These are phyloP conservation scores for Ciona savignyi DNA, from an alignment of 23 tunicate species.

Conservation along the genomic window DNA sequence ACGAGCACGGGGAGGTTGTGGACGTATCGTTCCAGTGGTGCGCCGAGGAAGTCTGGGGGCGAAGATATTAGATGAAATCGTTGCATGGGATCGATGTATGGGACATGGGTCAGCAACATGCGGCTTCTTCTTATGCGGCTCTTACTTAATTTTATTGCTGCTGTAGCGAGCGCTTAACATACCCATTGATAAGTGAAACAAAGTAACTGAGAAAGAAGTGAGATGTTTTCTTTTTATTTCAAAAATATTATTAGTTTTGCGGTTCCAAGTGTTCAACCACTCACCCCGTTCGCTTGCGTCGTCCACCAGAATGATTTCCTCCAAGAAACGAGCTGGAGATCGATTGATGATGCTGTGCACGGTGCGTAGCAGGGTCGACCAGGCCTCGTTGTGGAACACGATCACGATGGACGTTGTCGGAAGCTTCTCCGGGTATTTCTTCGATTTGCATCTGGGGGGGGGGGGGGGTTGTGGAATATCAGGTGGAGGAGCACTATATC, in stretches of 20 bases:
- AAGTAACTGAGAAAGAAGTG: no score
- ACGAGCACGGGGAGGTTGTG: slow-evolving; percentile 51
- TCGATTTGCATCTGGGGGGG: slow-evolving; percentile 43
- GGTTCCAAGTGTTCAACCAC: no score
- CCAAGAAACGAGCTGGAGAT: slow-evolving; percentile 67
- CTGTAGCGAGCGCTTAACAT: no score
- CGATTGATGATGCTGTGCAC: slow-evolving; percentile 90
- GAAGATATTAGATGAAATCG: not conserved
- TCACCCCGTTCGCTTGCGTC: slow-evolving; percentile 83
- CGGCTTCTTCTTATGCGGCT: no score
- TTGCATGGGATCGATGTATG: not conserved
- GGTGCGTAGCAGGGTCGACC: slow-evolving; percentile 83
- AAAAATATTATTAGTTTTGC: no score
- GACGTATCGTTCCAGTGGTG: slow-evolving; percentile 54
- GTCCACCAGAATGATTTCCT: slow-evolving; percentile 85
- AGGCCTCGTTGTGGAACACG: slow-evolving; percentile 73
- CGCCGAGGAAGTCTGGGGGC: slow-evolving; percentile 72
- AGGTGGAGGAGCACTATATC: no score
- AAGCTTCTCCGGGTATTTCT: slow-evolving; percentile 40
- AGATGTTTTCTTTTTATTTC: no score
- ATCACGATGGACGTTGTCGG: slow-evolving; percentile 82
- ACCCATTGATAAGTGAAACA: no score
- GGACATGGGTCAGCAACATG: no score
- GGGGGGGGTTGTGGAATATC: no score
- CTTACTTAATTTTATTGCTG: no score